phyloP scores from a whole-genome alignment of 2,797 vertebrate genomes.

The Acrocephalus scirpaceus region DNA sequence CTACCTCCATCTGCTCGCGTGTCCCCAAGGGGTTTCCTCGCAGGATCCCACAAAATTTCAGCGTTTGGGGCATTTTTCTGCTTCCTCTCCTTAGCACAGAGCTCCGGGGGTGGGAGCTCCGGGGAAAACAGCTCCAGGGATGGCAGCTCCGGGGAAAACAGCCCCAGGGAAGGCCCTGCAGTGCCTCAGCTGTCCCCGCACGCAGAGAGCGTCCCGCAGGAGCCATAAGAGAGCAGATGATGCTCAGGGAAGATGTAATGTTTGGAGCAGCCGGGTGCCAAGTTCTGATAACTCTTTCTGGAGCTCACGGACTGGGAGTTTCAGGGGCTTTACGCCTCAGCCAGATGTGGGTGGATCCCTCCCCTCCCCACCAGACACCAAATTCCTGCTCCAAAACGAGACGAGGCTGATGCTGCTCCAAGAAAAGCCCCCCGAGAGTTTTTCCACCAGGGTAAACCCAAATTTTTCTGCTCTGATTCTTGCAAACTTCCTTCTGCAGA shows the following conservation, averaged over 20 bases:
- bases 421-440: neutral
- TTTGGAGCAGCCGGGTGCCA: constrained; percentile 29
- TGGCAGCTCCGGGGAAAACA: too few species aligned
- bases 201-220: neutral
- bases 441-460: neutral
- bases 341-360: constrained; percentile 40
- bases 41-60: neutral
- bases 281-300: neutral
- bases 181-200: neutral
- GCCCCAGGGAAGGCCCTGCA: neutral
- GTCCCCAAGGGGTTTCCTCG: neutral
- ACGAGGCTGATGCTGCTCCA: neutral
- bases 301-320: neutral
- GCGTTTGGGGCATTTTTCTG: neutral
- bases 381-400: constrained; percentile 19
- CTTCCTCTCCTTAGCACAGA: fast-evolving
- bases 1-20: neutral
- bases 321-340: neutral
- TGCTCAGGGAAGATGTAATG: constrained; percentile 1
- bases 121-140: neutral
- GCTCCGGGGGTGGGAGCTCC: neutral
- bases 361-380: neutral
- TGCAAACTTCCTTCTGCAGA: neutral
- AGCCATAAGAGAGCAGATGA: constrained; percentile 16
- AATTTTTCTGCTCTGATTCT: neutral